Conservation (phyloP, 2,113 vertebrate genomes). For the Phylloscopus whistleri region DNA sequence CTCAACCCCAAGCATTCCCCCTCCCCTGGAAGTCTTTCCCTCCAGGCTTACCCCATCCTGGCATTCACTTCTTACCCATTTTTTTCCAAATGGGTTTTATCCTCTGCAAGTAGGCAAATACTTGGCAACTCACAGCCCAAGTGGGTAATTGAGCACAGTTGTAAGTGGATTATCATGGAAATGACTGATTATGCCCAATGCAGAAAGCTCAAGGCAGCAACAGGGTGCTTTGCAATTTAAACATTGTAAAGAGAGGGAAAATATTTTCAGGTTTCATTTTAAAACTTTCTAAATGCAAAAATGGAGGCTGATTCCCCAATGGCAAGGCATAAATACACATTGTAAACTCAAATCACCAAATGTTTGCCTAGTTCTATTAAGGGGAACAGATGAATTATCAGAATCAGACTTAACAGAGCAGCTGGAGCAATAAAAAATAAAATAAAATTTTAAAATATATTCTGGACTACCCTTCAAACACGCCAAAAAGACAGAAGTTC, state of each 20-base stretch:
- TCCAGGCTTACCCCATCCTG: not conserved
- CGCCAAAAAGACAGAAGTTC: not conserved
- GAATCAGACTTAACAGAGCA: slow-evolving; percentile 21
- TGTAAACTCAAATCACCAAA: slow-evolving; percentile 38
- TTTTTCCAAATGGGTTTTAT: slow-evolving; percentile 8
- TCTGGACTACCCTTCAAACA: slow-evolving; percentile 16
- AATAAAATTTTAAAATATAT: not conserved
- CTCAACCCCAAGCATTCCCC: not conserved
- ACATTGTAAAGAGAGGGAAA: slow-evolving; percentile 28
- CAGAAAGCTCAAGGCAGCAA: slow-evolving; percentile 52
- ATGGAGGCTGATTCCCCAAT: slow-evolving; percentile 18
- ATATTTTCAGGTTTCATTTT: slow-evolving; percentile 50
- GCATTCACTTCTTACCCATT: not conserved
- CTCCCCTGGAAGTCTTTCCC: not conserved
- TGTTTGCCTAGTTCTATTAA: slow-evolving; percentile 27
- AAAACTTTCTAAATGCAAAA: slow-evolving; percentile 49
- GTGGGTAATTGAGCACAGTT: slow-evolving; percentile 43
- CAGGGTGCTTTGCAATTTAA: slow-evolving; percentile 52
- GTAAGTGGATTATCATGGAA: slow-evolving; percentile 53
- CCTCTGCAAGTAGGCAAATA: slow-evolving; percentile 35
- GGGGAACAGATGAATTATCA: slow-evolving; percentile 32
- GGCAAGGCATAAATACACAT: slow-evolving; percentile 36
- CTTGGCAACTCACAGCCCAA: slow-evolving; percentile 39
- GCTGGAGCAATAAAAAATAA: slow-evolving; percentile 24
- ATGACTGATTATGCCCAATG: slow-evolving; percentile 39